Evolutionary conservation across 92 coral and sea anemone species (phyloP).

Genomic region (Actinostola sp.): DNA sequence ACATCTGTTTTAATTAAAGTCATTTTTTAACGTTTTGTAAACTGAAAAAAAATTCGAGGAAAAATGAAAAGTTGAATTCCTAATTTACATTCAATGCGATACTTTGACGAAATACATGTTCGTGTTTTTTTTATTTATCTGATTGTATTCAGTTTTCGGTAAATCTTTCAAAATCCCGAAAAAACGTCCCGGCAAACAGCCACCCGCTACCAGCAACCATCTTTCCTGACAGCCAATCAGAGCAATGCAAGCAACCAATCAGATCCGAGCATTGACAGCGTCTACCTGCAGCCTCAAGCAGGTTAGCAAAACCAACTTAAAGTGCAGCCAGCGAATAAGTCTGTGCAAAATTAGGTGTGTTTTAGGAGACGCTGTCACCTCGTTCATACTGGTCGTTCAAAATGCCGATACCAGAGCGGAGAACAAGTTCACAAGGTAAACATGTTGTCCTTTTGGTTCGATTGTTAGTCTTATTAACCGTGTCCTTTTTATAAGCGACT

Average conservation of each 20-base stretch:
- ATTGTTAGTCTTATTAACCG: background rate
- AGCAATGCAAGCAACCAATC: constrained; percentile 12
- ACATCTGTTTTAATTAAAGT: too few species aligned
- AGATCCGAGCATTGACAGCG: constrained; percentile 17
- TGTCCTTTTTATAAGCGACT: background rate
- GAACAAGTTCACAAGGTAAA: constrained; percentile 74
- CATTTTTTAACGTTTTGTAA: too few species aligned
- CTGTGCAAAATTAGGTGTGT: constrained; percentile 22
- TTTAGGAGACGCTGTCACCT: constrained; percentile 23
- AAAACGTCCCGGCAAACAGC: constrained; percentile 36
- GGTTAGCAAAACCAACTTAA: constrained; percentile 17
- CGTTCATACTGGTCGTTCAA: constrained; percentile 8
- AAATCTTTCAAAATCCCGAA: constrained; percentile 5
- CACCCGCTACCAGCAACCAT: constrained; percentile 31
- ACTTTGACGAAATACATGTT: too few species aligned
- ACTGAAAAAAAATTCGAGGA: too few species aligned
- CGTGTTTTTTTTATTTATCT: too few species aligned
- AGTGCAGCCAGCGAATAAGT: constrained; percentile 7
- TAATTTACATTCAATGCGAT: background rate
- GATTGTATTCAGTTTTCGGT: background rate
- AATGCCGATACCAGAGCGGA: constrained; percentile 83
- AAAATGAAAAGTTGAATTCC: background rate
- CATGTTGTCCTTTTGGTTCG: background rate
- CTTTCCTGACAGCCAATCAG: constrained; percentile 24
- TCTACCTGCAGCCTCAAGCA: constrained; percentile 29